These are phyloP conservation scores for Pachyseris speciosa DNA, from an alignment of 64 coral and sea anemone species.

Conservation along the genomic window DNA sequence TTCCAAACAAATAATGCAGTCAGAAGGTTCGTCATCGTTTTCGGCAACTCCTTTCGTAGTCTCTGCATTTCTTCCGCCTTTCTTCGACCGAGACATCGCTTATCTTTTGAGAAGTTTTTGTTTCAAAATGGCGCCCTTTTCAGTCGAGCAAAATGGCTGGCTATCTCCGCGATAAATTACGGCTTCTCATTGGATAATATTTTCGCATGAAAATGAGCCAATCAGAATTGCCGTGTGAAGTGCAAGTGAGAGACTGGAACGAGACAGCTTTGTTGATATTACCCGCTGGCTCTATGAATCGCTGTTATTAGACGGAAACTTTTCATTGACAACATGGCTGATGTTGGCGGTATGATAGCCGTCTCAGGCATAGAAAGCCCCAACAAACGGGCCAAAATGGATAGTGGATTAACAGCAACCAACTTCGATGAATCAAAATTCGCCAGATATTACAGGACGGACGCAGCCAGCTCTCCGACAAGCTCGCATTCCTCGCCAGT, in stretches of 20 bases:
- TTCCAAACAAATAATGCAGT: constrained; percentile 97
- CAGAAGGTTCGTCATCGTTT: constrained; percentile 36
- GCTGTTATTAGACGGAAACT: constrained; percentile 88
- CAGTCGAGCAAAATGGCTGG: constrained; percentile 85
- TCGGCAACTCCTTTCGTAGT: constrained; percentile 1
- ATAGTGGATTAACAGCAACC: constrained; percentile 90
- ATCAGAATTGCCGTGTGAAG: constrained; percentile 31
- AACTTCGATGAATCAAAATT: constrained; percentile 99
- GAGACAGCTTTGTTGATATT: constrained; percentile 98
- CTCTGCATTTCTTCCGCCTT: background rate
- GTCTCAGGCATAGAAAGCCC: constrained; percentile 86
- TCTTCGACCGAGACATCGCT: constrained; percentile 11
- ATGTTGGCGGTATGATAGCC: constrained; percentile 93
- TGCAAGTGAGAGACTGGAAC: constrained; percentile 64
- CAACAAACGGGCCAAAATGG: constrained; percentile 98
- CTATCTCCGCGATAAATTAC: constrained; percentile 20
- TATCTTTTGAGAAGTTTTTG: constrained; percentile 9
- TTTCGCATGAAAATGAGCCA: constrained; percentile 29
- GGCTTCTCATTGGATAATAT: constrained; percentile 70
- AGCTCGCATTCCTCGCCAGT: constrained; percentile 89
- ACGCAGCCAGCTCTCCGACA: constrained; percentile 80
- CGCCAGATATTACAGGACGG: constrained; percentile 98
- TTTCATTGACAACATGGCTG: constrained; percentile 97
- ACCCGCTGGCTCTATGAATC: constrained; percentile 91
- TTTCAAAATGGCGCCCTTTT: constrained; percentile 73